A percentile compares a stretch with the other conserved stretches of the same genome.
Evolutionary conservation across 2,113 vertebrate genomes (phyloP).

Genomic region (Regulus satrapa): DNA sequence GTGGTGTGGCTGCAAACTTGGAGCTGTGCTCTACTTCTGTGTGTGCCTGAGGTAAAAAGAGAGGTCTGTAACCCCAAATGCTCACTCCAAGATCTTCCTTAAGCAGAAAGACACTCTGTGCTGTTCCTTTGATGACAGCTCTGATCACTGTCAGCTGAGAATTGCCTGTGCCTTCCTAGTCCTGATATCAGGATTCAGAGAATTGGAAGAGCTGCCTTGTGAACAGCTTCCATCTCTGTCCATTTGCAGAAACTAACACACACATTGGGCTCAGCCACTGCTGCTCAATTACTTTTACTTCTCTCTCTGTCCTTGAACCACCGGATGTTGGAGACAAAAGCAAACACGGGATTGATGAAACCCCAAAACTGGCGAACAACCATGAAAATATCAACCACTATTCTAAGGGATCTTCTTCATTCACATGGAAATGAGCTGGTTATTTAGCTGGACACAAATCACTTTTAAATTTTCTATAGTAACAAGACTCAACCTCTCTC

Average conservation of each 20-base stretch:
- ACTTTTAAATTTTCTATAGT: neutral
- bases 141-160: neutral
- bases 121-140: neutral
- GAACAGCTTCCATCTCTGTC: neutral
- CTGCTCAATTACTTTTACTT: neutral
- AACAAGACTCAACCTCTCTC: neutral
- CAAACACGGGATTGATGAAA: neutral
- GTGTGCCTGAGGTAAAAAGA: neutral
- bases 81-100: neutral
- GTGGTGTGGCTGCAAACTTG: neutral
- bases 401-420: neutral
- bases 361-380: neutral
- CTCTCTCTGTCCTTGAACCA: neutral
- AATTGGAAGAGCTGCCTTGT: neutral
- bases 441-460: neutral
- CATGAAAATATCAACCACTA: neutral
- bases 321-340: neutral
- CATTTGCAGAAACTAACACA: neutral
- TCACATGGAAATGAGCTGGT: neutral
- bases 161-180: neutral
- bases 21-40: neutral
- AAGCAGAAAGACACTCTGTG: neutral
- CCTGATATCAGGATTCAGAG: neutral
- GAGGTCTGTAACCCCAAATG: neutral
- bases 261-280: fast-evolving